These are phyloP conservation scores for Penelope pileata DNA, from an alignment of 2,113 vertebrate species.

Conservation along the genomic window DNA sequence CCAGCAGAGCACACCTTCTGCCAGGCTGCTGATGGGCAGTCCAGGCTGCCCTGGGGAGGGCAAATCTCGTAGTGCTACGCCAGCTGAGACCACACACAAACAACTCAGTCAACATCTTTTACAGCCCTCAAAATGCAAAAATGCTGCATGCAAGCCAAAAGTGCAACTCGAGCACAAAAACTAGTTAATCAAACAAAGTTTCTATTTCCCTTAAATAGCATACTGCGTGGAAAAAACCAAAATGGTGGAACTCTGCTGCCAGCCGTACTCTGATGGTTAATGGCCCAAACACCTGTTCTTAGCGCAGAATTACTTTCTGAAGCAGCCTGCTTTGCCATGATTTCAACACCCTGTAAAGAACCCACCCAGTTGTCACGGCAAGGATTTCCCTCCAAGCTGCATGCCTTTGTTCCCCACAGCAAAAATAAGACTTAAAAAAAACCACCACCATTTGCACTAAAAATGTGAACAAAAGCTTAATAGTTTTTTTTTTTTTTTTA, in stretches of 20 bases:
- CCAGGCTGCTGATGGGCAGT: not conserved
- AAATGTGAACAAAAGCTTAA: not conserved
- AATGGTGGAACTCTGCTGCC: not conserved
- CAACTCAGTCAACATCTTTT: not conserved
- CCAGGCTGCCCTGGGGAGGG: not conserved
- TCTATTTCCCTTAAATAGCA: not conserved
- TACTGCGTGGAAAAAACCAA: not conserved
- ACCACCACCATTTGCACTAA: not conserved
- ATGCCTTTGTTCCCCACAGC: not conserved
- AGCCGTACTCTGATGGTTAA: not conserved
- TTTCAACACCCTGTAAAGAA: not conserved
- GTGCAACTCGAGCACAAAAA: not conserved
- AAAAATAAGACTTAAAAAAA: not conserved
- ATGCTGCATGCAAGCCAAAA: not conserved
- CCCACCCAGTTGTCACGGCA: not conserved
- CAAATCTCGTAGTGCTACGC: not conserved
- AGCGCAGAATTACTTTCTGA: not conserved
- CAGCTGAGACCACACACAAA: fast-evolving
- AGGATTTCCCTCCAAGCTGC: not conserved
- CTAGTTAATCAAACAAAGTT: not conserved
- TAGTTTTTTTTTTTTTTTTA: not conserved
- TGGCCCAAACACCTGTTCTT: not conserved
- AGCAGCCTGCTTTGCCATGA: not conserved
- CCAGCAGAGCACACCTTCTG: not conserved
- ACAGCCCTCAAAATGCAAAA: not conserved